Percentiles rank a stretch among this genome's conserved stretches.
These are phyloP conservation scores for Paramormyrops hopkinsi DNA, from an alignment of 2,797 vertebrate genomes.

Conservation along the genomic window DNA sequence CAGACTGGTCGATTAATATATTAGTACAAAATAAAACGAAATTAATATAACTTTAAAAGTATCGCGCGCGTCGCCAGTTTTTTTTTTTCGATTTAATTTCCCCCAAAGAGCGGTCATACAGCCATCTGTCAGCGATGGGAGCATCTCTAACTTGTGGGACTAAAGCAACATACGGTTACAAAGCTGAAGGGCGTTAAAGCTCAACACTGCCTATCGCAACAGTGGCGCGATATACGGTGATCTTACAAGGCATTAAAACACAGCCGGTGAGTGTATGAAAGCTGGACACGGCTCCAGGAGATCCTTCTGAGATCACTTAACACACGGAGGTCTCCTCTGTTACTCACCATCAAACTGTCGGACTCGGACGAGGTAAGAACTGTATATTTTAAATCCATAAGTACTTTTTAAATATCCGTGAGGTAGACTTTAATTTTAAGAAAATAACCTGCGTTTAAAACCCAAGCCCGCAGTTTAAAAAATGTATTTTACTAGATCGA, in stretches of 20 bases:
- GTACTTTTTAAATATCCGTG: not conserved
- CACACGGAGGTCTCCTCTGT: constrained; percentile 10
- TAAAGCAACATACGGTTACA: not conserved
- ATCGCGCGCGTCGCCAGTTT: not conserved
- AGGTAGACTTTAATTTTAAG: not conserved
- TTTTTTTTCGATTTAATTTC: not conserved
- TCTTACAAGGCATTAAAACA: not conserved
- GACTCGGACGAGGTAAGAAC: constrained; percentile 22
- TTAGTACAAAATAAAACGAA: not conserved
- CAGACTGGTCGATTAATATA: not conserved
- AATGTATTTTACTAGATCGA: not conserved
- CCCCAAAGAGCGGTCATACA: not conserved
- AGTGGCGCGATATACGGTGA: not conserved
- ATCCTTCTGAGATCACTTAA: not conserved
- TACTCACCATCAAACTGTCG: constrained; percentile 20
- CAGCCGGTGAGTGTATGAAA: not conserved
- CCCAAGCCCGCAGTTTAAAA: not conserved
- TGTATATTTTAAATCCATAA: not conserved
- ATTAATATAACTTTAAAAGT: not conserved
- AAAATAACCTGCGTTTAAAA: not conserved
- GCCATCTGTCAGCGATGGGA: not conserved
- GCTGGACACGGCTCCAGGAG: not conserved
- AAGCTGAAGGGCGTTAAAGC: not conserved
- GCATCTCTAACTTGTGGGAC: not conserved
- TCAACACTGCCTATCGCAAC: not conserved